A percentile compares a stretch with the other conserved stretches of the same genome.
Conservation (phyloP, 2,113 vertebrate species). For the Haliaeetus leucogaster region DNA sequence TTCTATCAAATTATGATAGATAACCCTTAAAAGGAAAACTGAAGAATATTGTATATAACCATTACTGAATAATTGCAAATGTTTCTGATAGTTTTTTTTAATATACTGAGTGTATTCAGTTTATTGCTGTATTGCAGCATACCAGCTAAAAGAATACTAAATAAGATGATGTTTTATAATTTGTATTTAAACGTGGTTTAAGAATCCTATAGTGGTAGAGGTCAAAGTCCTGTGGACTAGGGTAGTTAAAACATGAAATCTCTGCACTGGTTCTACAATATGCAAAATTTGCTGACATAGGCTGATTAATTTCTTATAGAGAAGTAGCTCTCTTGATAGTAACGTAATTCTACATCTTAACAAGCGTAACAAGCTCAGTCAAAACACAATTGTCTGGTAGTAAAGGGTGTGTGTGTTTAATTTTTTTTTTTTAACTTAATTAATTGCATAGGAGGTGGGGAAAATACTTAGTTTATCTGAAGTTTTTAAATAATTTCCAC, state of each 20-base stretch:
- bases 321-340: background rate
- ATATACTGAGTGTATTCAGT: background rate
- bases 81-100: background rate
- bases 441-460: background rate
- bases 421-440: background rate
- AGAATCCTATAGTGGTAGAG: background rate
- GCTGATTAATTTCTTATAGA: background rate
- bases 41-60: background rate
- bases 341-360: background rate
- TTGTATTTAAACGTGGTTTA: background rate
- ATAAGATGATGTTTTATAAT: background rate
- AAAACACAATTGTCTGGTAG: background rate
- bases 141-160: background rate
- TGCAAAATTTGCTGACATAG: background rate
- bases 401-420: background rate
- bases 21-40: background rate
- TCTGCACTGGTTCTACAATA: fast-evolving
- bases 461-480: background rate
- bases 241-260: background rate
- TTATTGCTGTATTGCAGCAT: background rate
- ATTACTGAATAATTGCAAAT: background rate
- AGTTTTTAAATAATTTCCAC: background rate
- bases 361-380: background rate
- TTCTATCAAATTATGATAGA: background rate
- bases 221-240: background rate